Conservation (phyloP, 2,113 vertebrate species). For the Myrmecobius fasciatus region DNA sequence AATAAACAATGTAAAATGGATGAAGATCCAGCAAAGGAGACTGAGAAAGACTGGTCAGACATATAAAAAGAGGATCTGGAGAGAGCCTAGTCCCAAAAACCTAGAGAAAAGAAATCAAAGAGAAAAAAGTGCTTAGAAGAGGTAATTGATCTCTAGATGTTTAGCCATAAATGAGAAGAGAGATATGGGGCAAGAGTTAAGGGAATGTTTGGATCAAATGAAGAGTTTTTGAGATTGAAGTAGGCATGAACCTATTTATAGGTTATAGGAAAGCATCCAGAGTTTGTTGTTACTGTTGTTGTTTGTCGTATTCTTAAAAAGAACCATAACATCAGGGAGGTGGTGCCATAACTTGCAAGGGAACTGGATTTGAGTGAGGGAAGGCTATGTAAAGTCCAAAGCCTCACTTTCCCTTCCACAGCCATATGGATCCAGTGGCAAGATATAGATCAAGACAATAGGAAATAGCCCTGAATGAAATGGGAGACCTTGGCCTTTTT, state of each 20-base stretch:
- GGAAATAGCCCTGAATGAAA: too few relatives aligned
- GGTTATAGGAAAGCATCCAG: background rate
- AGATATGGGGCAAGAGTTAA: background rate
- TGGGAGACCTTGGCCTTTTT: too few relatives aligned
- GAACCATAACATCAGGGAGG: too few relatives aligned
- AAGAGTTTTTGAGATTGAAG: background rate
- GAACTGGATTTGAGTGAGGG: too few relatives aligned
- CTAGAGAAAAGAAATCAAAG: background rate
- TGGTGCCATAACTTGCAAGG: too few relatives aligned
- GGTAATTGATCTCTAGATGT: background rate
- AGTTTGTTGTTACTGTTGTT: too few relatives aligned
- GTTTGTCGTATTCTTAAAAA: too few relatives aligned
- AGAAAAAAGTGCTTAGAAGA: background rate
- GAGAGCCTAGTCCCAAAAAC: background rate
- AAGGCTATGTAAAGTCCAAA: too few relatives aligned
- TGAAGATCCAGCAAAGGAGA: background rate
- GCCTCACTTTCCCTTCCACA: too few relatives aligned
- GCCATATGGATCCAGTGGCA: too few relatives aligned
- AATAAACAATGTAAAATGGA: background rate
- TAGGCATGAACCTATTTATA: background rate
- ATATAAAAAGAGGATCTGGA: background rate
- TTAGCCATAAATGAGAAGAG: background rate
- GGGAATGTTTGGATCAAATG: background rate
- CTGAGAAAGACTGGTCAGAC: background rate
- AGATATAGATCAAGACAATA: too few relatives aligned